Conservation (phyloP, 2,888 invertebrate species). For the Drosophila infuscata region DNA sequence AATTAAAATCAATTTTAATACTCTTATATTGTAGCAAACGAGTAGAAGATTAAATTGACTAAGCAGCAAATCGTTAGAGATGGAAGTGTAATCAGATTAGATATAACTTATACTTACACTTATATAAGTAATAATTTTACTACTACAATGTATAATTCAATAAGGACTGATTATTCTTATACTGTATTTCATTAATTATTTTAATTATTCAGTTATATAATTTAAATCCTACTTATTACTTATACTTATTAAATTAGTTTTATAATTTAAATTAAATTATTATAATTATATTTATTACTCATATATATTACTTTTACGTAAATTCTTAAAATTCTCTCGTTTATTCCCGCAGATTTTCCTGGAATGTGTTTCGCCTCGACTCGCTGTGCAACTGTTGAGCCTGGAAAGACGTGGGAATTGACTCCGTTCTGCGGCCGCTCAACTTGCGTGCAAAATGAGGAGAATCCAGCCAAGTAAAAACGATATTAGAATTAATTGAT, state of each 20-base stretch:
- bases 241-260: neutral
- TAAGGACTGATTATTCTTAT: neutral
- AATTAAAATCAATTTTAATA: neutral
- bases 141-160: neutral
- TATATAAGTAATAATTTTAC: neutral
- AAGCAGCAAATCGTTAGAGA: neutral
- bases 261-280: neutral
- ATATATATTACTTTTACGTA: neutral
- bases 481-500: neutral
- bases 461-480: constrained; percentile 87
- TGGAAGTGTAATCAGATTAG: neutral
- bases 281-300: neutral
- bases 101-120: neutral
- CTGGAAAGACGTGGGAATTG: constrained; percentile 93
- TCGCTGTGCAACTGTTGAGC: constrained; percentile 94
- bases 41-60: neutral
- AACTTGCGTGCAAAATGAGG: constrained; percentile 93
- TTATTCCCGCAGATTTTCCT: constrained; percentile 90
- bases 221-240: neutral
- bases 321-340: neutral
- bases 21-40: neutral
- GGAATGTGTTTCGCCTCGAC: constrained; percentile 96
- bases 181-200: neutral
- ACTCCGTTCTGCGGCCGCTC: constrained; percentile 96
- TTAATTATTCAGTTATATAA: neutral